phyloP scores from a whole-genome alignment of 2,888 invertebrate species.

The Blomia tropicalis region DNA sequence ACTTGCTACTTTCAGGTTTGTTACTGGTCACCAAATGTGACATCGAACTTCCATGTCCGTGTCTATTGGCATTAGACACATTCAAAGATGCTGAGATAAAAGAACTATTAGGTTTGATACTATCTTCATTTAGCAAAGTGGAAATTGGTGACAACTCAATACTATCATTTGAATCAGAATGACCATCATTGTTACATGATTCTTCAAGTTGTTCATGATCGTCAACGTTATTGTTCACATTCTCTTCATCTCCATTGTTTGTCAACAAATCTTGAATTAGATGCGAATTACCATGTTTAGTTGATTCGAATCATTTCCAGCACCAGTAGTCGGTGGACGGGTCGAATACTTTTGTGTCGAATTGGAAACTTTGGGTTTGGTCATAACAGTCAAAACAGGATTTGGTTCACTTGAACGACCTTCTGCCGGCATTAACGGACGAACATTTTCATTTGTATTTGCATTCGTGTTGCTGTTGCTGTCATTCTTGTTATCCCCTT shows the following conservation, averaged over 20 bases:
- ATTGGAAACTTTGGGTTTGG: background rate
- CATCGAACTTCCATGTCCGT: no score
- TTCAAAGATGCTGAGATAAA: no score
- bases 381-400: background rate
- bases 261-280: background rate
- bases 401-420: conserved; percentile 24
- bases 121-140: no score
- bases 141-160: no score
- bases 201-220: no score
- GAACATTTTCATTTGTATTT: conserved; percentile 10
- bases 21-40: background rate
- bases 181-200: no score
- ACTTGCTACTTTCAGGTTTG: background rate
- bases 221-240: background rate
- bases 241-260: background rate
- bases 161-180: no score
- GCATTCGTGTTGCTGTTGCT: background rate
- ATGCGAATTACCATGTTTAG: background rate
- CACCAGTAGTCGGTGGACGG: conserved; percentile 24
- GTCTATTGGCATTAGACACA: no score
- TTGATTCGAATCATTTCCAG: background rate
- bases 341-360: conserved; percentile 1
- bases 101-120: no score
- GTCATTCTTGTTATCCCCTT: background rate
- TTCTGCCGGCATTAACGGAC: conserved; percentile 24